Evolutionary conservation across 2,797 vertebrate genomes (phyloP), one percentile per base, ranked within the genome.

Genomic region (Microctenopoma stevenorrisi): DNA sequence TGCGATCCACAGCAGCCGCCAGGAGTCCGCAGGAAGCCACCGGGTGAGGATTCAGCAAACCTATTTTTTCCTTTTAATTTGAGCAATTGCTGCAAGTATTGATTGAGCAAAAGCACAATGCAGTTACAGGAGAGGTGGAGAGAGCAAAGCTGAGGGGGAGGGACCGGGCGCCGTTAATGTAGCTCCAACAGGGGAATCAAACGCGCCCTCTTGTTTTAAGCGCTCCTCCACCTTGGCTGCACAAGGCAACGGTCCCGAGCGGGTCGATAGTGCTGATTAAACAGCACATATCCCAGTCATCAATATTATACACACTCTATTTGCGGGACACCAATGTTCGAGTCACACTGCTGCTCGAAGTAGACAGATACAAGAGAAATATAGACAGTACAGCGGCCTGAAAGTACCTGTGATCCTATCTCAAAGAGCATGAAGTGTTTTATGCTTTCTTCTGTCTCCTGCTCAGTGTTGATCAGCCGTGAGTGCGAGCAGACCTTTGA

Each of bases 201-300:
- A 85, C 70, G 75, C 88, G 86, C 86, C 86, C 90, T 86, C 86
- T 90, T 90, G 88, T 91, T 91, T 90, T 90, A 89, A 92, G 87
- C 86, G 69, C 89, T 87, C 75, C 81, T 88, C 78, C 82, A 54
- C 78, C 78, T 78, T 40, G 47, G 83, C 79, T 85, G 87, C 85
- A 86, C 87, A 83, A 81, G 74, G 79, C 88, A 85, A 58, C 79
- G 51, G 83, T 69, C 86, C 92, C 91, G 93, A 94, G 93, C 87
- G 78, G 95, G 95, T 97, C 97, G 94, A 98, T 98, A 93, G 64
- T 60, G 92, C 95, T 89, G 94, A 98, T 98, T 98, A 97, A 97
- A 97, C 94, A 94, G 95, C 94, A 95, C 94, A 94, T 94, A 94
- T 93, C 86, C 68, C 86, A 84, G 90, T 93, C 94, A 94, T 97